phyloP scores from a whole-genome alignment of 2,888 invertebrate species.

The Lathronympha strigana region DNA sequence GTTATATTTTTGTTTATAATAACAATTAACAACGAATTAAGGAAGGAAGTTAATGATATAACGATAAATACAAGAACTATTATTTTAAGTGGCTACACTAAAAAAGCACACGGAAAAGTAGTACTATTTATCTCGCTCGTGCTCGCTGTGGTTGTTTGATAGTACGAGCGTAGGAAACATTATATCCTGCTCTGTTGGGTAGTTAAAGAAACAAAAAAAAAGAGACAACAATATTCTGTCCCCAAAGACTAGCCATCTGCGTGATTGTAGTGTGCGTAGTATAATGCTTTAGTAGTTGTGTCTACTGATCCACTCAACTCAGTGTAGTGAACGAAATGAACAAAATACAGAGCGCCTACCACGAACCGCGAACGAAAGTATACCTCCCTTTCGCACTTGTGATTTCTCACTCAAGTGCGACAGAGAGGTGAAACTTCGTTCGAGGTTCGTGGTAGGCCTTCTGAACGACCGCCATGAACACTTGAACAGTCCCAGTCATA shows the following conservation, averaged over 20 bases:
- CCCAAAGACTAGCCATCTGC: background rate
- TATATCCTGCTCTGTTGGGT: constrained; percentile 10
- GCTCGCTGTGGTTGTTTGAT: too few species aligned
- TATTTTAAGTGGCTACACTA: background rate
- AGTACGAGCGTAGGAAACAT: background rate
- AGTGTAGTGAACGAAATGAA: constrained; percentile 2
- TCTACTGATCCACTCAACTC: background rate
- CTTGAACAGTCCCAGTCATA: constrained; percentile 1
- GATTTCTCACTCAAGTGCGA: too few species aligned
- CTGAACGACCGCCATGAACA: too few species aligned
- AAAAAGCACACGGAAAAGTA: too few species aligned
- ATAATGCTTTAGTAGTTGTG: background rate
- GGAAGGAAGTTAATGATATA: too few species aligned
- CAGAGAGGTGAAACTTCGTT: background rate
- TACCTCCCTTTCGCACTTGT: too few species aligned
- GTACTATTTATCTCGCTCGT: constrained; percentile 1
- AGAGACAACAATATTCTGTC: background rate
- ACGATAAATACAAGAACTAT: too few species aligned
- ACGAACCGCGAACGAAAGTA: too few species aligned
- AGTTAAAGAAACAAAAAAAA: background rate
- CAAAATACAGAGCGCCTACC: too few species aligned
- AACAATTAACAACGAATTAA: too few species aligned
- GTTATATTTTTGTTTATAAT: background rate
- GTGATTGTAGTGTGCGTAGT: constrained; percentile 7
- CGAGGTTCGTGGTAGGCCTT: too few species aligned